These are phyloP conservation scores for Parasteatoda lunata DNA, from an alignment of 2,888 invertebrate genomes.

Conservation along the genomic window DNA sequence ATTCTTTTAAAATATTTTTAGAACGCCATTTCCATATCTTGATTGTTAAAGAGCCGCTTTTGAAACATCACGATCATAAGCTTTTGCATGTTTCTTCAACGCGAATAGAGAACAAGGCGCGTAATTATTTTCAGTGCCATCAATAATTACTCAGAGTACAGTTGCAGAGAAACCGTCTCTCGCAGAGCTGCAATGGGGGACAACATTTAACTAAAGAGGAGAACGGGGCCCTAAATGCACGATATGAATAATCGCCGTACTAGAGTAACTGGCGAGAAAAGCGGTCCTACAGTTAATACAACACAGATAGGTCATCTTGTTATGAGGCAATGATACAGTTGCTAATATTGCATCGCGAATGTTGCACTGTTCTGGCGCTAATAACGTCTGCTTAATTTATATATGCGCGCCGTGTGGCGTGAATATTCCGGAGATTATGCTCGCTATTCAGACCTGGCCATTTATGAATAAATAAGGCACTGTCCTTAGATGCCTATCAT, in stretches of 20 bases:
- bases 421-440: slow-evolving; percentile 53
- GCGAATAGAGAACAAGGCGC: neutral
- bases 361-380: slow-evolving; percentile 49
- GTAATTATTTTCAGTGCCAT: slow-evolving; percentile 8
- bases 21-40: no score
- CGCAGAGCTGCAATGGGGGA: neutral
- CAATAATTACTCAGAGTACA: neutral
- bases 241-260: slow-evolving; percentile 56
- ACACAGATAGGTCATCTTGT: slow-evolving; percentile 57
- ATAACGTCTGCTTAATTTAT: slow-evolving; percentile 68
- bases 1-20: no score
- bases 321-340: slow-evolving; percentile 54
- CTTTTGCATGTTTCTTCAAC: no score
- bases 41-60: no score
- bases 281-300: slow-evolving; percentile 39
- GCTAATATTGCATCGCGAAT: slow-evolving; percentile 56
- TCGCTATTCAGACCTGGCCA: slow-evolving; percentile 53
- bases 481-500: slow-evolving; percentile 59
- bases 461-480: slow-evolving; percentile 65
- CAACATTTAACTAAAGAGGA: slow-evolving; percentile 57
- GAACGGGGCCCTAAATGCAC: slow-evolving; percentile 45
- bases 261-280: slow-evolving; percentile 50
- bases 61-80: no score
- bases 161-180: neutral
- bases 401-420: slow-evolving; percentile 64